Base-by-base conservation (phyloP, 2,888 invertebrate species). In the Muscina levida region DNA sequence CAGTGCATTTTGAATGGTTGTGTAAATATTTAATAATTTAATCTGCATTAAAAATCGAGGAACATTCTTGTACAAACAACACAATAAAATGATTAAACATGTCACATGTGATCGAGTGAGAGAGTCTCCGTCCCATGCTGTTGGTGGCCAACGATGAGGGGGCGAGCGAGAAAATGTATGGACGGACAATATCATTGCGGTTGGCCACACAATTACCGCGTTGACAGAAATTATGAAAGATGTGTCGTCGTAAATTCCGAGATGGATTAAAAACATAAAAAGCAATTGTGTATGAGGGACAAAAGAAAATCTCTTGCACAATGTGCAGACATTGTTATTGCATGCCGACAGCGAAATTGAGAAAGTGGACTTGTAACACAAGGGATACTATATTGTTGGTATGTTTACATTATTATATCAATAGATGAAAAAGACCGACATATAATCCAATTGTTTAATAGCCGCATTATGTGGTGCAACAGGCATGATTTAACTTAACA, bases 191-290 rank as follows among this genome's bases (percentile, higher is more conserved):
- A 22, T 3, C 53, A 2, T 22, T 24, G 53, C 22, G 53, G 42
- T 19, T 67, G 62, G 39, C 66, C 75, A 66, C 72, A 71, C 75
- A 72, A 76, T 46, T 62, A 24, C 67, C 71, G 73, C 77, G 84
- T 73, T 84, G 84, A 84, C 83, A 78, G 78, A 67, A 79, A 78
- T 82, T 82, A 80, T 82, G 82, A 82, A 73, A 70, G 77, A 82
- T 65, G 74, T 78, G 82, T 77, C 79, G 76, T 70, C 68, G 75
- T 82, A 67, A 82, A 82, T 82, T 77, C 66, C 13, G 44, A 48
- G 46, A 42, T 31, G 11, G 48, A 44, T 1, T 62, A 39, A 62
- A 62, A 42, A 19, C 24, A 24, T 24, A 5, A 3, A 31, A 8
- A 8, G 31, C 3, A 31, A 31, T 31, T n/a, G n/a, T n/a, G n/a